Conservation (phyloP, 2,113 vertebrate species). For the Austrofundulus limnaeus region DNA sequence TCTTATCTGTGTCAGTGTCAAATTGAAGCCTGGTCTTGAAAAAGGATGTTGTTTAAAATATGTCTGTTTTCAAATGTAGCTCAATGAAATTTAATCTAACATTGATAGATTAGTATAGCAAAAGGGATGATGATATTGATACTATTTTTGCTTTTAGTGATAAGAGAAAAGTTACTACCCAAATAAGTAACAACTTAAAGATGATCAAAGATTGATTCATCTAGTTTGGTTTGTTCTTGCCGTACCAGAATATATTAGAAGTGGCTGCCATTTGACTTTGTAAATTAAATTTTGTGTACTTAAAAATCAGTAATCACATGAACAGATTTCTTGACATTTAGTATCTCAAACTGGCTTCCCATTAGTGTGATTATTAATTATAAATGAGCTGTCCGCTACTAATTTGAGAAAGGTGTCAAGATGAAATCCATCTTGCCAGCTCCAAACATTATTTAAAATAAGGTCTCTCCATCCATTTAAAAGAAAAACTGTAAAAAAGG, state of each 20-base stretch:
- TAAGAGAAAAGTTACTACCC: neutral
- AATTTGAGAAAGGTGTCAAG: constrained; percentile 25
- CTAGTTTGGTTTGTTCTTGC: constrained; percentile 13
- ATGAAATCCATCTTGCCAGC: constrained; percentile 39
- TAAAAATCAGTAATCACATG: constrained; percentile 31
- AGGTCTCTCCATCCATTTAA: constrained; percentile 11
- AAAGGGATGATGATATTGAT: neutral
- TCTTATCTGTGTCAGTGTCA: too few species aligned
- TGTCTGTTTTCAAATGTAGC: too few species aligned
- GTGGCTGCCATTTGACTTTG: constrained; percentile 26
- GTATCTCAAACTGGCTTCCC: constrained; percentile 37
- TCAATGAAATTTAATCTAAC: too few species aligned
- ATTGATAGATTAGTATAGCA: neutral
- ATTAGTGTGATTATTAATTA: constrained; percentile 50
- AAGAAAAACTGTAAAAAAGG: constrained; percentile 35
- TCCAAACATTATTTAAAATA: constrained; percentile 35
- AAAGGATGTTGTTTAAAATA: too few species aligned
- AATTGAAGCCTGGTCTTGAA: too few species aligned
- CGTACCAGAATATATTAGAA: constrained; percentile 12
- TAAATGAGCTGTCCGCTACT: constrained; percentile 30
- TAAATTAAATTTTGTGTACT: constrained; percentile 46
- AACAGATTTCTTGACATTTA: constrained; percentile 29
- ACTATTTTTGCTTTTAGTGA: neutral
- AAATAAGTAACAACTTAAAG: constrained; percentile 1
- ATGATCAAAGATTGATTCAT: constrained; percentile 15